Conservation (phyloP, 35 echinoderm and acorn worm genomes). For the Ophioderma brevispina region DNA sequence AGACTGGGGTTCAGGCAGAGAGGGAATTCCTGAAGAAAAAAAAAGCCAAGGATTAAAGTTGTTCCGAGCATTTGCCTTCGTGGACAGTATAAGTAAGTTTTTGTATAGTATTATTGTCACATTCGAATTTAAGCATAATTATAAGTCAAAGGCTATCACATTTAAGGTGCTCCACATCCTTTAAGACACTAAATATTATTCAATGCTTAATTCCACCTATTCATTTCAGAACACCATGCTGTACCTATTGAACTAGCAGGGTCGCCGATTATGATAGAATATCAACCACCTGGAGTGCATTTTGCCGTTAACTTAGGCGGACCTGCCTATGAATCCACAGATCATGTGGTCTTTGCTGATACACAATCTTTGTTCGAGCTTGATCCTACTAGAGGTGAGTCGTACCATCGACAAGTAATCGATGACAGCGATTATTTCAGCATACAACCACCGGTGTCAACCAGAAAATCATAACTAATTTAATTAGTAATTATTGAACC, state of each 20-base stretch:
- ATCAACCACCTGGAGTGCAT: conserved; percentile 72
- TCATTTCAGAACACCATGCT: conserved; percentile 45
- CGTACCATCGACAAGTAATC: too few relatives aligned
- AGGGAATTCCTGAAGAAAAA: conserved; percentile 57
- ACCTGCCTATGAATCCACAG: conserved; percentile 64
- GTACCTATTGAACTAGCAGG: conserved; percentile 66
- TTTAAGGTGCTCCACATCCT: too few relatives aligned
- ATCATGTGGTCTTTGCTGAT: conserved; percentile 55
- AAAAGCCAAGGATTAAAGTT: conserved; percentile 69
- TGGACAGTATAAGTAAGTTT: conserved; percentile 59
- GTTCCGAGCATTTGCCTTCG: conserved; percentile 63
- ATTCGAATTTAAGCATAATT: too few relatives aligned
- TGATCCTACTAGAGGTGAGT: not conserved
- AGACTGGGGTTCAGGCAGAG: conserved; percentile 68
- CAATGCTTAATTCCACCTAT: too few relatives aligned
- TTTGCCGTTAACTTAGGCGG: conserved; percentile 82
- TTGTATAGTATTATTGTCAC: too few relatives aligned
- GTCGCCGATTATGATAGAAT: conserved; percentile 54
- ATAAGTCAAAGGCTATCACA: too few relatives aligned
- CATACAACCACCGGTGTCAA: too few relatives aligned
- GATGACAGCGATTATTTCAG: too few relatives aligned
- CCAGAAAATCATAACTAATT: too few relatives aligned
- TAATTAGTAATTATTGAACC: too few relatives aligned
- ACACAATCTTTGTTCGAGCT: conserved; percentile 36
- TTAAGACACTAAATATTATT: too few relatives aligned